Evolutionary conservation across 2,797 vertebrate species (phyloP).

Genomic region (Epinephelus awoara): DNA sequence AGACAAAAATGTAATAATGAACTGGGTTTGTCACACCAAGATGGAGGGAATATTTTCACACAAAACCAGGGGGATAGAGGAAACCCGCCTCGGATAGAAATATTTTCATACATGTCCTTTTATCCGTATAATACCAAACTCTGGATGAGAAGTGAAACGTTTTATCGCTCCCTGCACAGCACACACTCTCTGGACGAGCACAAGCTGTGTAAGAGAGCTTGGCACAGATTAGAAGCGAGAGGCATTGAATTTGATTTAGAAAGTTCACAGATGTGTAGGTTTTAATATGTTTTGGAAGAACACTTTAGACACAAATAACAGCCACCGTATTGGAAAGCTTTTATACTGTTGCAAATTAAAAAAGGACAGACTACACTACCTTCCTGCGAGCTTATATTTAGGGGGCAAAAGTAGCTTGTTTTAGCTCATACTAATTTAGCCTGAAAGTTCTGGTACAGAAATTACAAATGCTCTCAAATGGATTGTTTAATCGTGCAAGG

Average conservation of each 20-base stretch:
- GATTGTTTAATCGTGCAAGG: neutral
- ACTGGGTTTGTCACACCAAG: slow-evolving; percentile 53
- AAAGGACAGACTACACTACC: slow-evolving; percentile 27
- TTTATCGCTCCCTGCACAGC: slow-evolving; percentile 61
- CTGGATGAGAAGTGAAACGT: slow-evolving; percentile 58
- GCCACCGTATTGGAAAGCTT: slow-evolving; percentile 55
- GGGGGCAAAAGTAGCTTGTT: slow-evolving; percentile 3
- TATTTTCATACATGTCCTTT: slow-evolving; percentile 56
- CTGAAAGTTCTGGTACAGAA: neutral
- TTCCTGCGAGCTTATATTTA: neutral
- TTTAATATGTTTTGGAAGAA: slow-evolving; percentile 70
- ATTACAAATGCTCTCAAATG: neutral
- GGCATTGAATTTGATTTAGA: slow-evolving; percentile 72
- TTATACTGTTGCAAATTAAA: slow-evolving; percentile 58
- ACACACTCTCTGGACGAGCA: slow-evolving; percentile 54
- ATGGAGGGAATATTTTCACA: slow-evolving; percentile 33
- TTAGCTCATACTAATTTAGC: neutral
- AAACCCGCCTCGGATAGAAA: slow-evolving; percentile 49
- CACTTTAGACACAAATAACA: slow-evolving; percentile 55
- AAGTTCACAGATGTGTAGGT: slow-evolving; percentile 68
- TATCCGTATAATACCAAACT: slow-evolving; percentile 63
- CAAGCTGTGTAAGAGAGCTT: slow-evolving; percentile 62
- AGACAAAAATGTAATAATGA: slow-evolving; percentile 78
- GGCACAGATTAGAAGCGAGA: slow-evolving; percentile 67
- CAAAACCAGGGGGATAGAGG: slow-evolving; percentile 22